Percentiles rank a stretch among this genome's conserved stretches.
Evolutionary conservation across 2,888 invertebrate species (phyloP).

Genomic region (Epinotia bilunana): DNA sequence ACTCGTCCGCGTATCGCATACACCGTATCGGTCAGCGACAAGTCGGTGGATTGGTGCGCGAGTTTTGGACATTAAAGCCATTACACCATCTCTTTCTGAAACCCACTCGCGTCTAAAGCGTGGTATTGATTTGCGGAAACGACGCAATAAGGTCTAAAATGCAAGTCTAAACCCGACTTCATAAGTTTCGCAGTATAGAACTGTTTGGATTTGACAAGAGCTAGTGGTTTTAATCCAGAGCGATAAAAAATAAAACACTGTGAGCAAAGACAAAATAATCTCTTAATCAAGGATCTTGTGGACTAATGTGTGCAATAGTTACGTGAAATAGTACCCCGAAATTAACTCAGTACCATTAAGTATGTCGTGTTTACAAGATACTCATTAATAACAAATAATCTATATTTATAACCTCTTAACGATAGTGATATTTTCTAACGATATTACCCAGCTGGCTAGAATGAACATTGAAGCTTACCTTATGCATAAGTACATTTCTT

Average conservation of each 20-base stretch:
- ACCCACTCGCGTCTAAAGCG: background rate
- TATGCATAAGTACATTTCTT: conserved; percentile 62
- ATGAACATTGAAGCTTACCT: conserved; percentile 62
- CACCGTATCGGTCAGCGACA: too few relatives aligned
- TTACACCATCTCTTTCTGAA: conserved; percentile 36
- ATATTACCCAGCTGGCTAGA: conserved; percentile 67
- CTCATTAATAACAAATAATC: conserved; percentile 47
- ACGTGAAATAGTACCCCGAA: conserved; percentile 39
- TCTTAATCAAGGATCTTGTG: conserved; percentile 48
- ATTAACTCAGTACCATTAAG: conserved; percentile 61
- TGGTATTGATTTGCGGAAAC: background rate
- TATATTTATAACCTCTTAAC: conserved; percentile 75
- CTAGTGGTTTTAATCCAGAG: conserved; percentile 6
- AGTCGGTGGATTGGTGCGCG: too few relatives aligned
- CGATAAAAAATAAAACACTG: background rate
- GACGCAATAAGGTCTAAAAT: background rate
- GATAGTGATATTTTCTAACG: conserved; percentile 79
- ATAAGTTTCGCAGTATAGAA: background rate
- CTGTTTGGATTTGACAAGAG: background rate
- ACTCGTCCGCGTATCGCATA: too few relatives aligned
- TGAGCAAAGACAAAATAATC: conserved; percentile 47
- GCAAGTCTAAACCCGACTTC: background rate
- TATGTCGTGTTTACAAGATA: conserved; percentile 41
- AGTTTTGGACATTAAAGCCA: too few relatives aligned
- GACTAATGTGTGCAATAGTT: conserved; percentile 39